phyloP scores from a whole-genome alignment of 2,888 invertebrate genomes.

The Rhorus exstirpatorius region DNA sequence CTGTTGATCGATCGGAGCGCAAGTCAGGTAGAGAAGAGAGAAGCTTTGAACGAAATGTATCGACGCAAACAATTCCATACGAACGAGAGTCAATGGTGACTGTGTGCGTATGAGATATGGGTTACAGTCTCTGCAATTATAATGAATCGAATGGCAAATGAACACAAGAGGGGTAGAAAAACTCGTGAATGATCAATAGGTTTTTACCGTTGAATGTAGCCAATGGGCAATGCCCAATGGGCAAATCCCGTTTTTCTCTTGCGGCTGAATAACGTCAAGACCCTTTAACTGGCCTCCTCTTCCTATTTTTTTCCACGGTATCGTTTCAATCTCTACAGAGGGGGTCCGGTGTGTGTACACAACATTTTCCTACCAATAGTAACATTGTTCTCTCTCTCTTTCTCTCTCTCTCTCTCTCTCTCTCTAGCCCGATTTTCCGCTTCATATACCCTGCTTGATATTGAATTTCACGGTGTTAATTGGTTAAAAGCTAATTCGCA shows the following conservation, averaged over 20 bases:
- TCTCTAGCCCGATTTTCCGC: background rate
- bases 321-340: conserved; percentile 4
- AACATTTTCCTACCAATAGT: background rate
- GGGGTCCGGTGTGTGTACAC: background rate
- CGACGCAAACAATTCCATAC: no score
- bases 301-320: conserved; percentile 28
- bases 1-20: background rate
- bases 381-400: background rate
- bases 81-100: background rate
- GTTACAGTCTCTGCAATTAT: conserved; percentile 59
- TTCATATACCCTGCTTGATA: conserved; percentile 9
- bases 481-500: conserved; percentile 67
- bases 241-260: conserved; percentile 71
- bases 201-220: conserved; percentile 64
- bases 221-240: conserved; percentile 56
- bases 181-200: conserved; percentile 68
- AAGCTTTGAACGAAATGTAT: no score
- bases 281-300: background rate
- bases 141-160: conserved; percentile 70
- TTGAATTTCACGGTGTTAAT: conserved; percentile 59
- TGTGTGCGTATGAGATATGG: background rate
- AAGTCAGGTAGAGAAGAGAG: no score
- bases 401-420: background rate
- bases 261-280: conserved; percentile 30
- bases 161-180: conserved; percentile 60